Evolutionary conservation across 2,888 invertebrate species (phyloP), one percentile per base, ranked within the genome.

Genomic region (Eupithecia pulchellata): DNA sequence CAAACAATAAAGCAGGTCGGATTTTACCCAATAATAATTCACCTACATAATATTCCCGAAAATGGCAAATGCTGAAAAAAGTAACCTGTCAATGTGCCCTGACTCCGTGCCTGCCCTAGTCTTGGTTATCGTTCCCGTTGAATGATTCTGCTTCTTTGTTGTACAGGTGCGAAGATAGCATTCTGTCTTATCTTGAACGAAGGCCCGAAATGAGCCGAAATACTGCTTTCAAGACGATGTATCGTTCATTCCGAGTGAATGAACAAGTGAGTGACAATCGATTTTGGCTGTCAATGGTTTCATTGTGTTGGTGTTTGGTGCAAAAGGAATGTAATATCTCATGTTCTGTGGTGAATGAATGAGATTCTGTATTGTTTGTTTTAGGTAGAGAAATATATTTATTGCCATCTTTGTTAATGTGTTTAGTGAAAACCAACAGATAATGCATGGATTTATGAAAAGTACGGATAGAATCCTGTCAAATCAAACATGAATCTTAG

Each of bases 111-210:
- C 64, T 68, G 63, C 42, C 68, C 68, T 63, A 32, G 14, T 62
- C 58, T 52, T 60, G 17, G 61, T 69, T 72, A 72, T 69, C 72
- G 61, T 72, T 69, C 69, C 63, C 66, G 66, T 64, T 72, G 66
- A 72, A 64, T 72, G 69, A 66, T 32, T 67, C 47, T 60, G 47
- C 36, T 66, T 69, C 66, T 69, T 69, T 69, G 47, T 67, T 66
- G 66, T 66, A 32, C 72, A 72, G 72, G 72, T 72, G 69, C 60
- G 55, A 47, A 63, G 32, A 66, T 69, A 72, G 68, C 57, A 62
- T 66, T 72, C 55, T 64, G 47, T 67, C 65, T 63, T 66, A 65
- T 72, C 65, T 72, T 64, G 61, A 32, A 60, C 61, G 34, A 63
- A 61, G 57, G 47, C 60, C 68, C 52, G 55, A 61, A 61, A 60